These are phyloP conservation scores for Chelon labrosus DNA, from an alignment of 2,797 vertebrate species.

Conservation along the genomic window DNA sequence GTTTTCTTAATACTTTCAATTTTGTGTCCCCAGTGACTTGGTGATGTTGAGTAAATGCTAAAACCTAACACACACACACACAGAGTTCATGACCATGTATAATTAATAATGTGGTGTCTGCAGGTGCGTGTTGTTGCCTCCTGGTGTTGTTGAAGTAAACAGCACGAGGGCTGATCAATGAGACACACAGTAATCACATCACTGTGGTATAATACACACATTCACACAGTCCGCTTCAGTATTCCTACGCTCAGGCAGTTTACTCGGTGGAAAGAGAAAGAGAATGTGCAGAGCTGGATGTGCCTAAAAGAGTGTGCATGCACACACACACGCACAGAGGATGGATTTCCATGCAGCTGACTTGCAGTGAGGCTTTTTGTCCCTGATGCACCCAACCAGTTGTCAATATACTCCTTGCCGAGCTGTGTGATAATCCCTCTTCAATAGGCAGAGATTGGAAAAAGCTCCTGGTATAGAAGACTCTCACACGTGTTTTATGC, in stretches of 20 bases:
- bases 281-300: slow-evolving; percentile 17
- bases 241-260: slow-evolving; percentile 7
- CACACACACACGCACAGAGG: neutral
- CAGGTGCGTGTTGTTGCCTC: slow-evolving; percentile 34
- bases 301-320: neutral
- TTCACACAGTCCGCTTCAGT: neutral
- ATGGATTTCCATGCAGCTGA: slow-evolving; percentile 56
- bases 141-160: slow-evolving; percentile 40
- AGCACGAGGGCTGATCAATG: slow-evolving; percentile 41
- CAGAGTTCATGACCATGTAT: slow-evolving; percentile 25
- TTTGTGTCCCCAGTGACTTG: neutral
- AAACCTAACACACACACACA: slow-evolving; percentile 6
- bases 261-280: neutral
- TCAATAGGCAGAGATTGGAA: slow-evolving; percentile 40
- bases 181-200: slow-evolving; percentile 28
- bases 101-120: slow-evolving; percentile 39
- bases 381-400: slow-evolving; percentile 42
- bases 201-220: slow-evolving; percentile 6
- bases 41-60: neutral
- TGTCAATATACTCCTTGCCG: slow-evolving; percentile 41
- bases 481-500: slow-evolving; percentile 8
- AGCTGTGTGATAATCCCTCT: slow-evolving; percentile 55
- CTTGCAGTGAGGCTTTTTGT: slow-evolving; percentile 47
- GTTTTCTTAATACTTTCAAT: too few species aligned
- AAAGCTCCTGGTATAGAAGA: slow-evolving; percentile 41